A percentile compares a stretch with the other conserved stretches of the same genome.
Conservation (phyloP, 30 jellyfish, hydroid and myxozoan genomes). For the Chrysaora quinquecirrha region DNA sequence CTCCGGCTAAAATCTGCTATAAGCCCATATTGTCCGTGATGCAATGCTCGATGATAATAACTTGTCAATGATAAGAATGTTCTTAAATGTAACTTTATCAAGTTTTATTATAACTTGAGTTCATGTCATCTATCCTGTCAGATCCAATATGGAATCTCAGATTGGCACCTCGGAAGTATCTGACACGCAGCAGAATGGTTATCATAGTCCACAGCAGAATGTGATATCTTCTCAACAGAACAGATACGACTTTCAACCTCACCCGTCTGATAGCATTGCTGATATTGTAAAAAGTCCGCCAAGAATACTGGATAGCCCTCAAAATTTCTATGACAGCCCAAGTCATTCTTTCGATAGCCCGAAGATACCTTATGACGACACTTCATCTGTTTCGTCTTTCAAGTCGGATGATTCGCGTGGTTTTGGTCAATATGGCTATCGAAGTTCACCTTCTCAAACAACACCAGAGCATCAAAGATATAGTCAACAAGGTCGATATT, state of each 20-base stretch:
- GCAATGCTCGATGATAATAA: no score
- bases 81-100: no score
- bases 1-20: no score
- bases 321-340: not conserved
- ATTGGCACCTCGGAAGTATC: not conserved
- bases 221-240: not conserved
- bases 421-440: not conserved
- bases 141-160: constrained; percentile 50
- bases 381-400: not conserved
- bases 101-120: no score
- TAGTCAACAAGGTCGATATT: constrained; percentile 29
- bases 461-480: constrained; percentile 65
- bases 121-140: not conserved
- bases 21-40: no score
- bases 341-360: constrained; percentile 7
- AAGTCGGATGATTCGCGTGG: constrained; percentile 5
- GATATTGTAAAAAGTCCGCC: not conserved
- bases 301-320: constrained; percentile 16
- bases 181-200: not conserved
- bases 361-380: constrained; percentile 9
- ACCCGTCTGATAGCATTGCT: not conserved
- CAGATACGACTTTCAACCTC: not conserved
- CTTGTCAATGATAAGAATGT: no score
- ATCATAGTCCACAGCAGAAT: not conserved
- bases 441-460: constrained; percentile 28